These are phyloP conservation scores for Epizoanthus stellaris DNA, from an alignment of 92 coral and sea anemone species.

Conservation along the genomic window DNA sequence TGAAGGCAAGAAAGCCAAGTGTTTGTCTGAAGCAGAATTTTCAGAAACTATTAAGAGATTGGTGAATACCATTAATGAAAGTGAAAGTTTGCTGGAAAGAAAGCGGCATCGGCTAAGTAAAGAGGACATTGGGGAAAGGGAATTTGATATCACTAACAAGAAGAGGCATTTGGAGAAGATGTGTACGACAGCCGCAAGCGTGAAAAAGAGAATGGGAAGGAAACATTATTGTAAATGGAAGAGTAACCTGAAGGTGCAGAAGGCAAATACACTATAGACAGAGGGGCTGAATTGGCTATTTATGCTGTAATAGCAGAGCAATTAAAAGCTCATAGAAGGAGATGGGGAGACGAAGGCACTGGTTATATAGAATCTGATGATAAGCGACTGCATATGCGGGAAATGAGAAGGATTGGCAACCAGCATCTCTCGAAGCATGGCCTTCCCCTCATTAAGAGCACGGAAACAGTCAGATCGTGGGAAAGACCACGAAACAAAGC, in stretches of 20 bases:
- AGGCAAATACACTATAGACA: constrained; percentile 42
- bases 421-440: constrained; percentile 37
- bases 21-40: constrained; percentile 30
- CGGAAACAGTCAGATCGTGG: constrained; percentile 62
- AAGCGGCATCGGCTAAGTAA: constrained; percentile 46
- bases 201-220: constrained; percentile 3
- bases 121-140: constrained; percentile 46
- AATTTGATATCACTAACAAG: constrained; percentile 35
- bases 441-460: constrained; percentile 31
- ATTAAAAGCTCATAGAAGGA: constrained; percentile 48
- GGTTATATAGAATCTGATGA: constrained; percentile 50
- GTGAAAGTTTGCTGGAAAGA: constrained; percentile 40
- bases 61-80: constrained; percentile 30
- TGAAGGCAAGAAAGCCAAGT: neutral
- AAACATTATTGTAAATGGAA: constrained; percentile 36
- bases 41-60: constrained; percentile 34
- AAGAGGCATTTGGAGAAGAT: constrained; percentile 12
- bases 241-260: constrained; percentile 28
- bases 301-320: constrained; percentile 45
- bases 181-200: constrained; percentile 3
- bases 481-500: constrained; percentile 48
- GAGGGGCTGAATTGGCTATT: constrained; percentile 55
- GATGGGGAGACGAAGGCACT: constrained; percentile 71
- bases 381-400: constrained; percentile 37
- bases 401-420: constrained; percentile 60